Percentiles rank a stretch among this genome's conserved stretches.
phyloP scores from a whole-genome alignment of 2,797 vertebrate species.

The Squalus acanthias region DNA sequence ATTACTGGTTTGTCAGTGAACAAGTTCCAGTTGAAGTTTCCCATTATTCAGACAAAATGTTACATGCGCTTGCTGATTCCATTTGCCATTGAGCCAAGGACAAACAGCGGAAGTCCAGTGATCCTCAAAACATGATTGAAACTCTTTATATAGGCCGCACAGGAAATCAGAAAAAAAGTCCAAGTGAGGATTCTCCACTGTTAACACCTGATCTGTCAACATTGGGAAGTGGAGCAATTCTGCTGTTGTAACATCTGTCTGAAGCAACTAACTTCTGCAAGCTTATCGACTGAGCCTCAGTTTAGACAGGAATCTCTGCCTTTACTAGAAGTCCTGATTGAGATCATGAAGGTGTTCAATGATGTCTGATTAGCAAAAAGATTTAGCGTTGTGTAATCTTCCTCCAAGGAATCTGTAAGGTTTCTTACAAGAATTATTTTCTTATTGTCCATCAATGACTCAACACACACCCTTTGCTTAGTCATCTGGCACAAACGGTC shows the following conservation, averaged over 20 bases:
- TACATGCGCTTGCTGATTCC: background rate
- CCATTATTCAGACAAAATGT: background rate
- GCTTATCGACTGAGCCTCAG: background rate
- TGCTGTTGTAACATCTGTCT: background rate
- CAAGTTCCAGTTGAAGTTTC: background rate
- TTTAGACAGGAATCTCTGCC: background rate
- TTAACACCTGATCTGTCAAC: background rate
- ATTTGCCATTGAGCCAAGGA: background rate
- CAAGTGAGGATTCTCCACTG: background rate
- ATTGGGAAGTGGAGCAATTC: background rate
- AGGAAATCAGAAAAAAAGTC: background rate
- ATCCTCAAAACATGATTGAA: background rate
- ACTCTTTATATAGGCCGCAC: background rate
- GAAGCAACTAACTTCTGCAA: background rate
- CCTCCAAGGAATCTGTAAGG: background rate
- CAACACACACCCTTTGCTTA: too few relatives aligned
- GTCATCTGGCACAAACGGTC: too few relatives aligned
- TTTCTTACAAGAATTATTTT: background rate
- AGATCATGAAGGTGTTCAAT: background rate
- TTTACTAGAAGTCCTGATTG: background rate
- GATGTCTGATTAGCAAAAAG: background rate
- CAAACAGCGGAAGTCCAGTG: background rate
- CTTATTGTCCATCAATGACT: too few relatives aligned
- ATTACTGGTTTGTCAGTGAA: background rate
- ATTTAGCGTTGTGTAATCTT: background rate